These are phyloP conservation scores for Lasioglossum leucozonium DNA, from an alignment of 2,888 invertebrate species.

Conservation along the genomic window DNA sequence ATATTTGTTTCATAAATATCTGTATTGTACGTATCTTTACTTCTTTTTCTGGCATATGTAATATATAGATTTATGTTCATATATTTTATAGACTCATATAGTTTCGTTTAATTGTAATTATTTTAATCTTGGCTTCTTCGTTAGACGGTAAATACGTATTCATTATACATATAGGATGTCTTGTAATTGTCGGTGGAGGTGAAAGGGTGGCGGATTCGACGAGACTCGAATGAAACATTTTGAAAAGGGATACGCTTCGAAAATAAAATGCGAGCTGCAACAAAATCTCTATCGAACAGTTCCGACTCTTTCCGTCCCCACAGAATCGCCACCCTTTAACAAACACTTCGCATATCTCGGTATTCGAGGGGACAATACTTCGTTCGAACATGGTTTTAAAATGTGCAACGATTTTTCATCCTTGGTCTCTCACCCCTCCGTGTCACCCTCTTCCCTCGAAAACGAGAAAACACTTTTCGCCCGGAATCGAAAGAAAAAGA, in stretches of 20 bases:
- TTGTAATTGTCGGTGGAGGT: neutral
- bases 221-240: neutral
- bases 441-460: neutral
- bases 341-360: neutral
- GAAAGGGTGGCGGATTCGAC: neutral
- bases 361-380: neutral
- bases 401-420: neutral
- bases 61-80: conserved; percentile 59
- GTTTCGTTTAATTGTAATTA: conserved; percentile 73
- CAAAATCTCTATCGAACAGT: neutral
- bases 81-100: conserved; percentile 77
- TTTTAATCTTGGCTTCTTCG: conserved; percentile 70
- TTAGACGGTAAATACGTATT: conserved; percentile 44
- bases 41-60: conserved; percentile 63
- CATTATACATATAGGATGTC: conserved; percentile 16
- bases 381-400: conserved; percentile 4
- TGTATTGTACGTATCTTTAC: conserved; percentile 75
- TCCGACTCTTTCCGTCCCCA: neutral
- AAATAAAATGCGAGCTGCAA: neutral
- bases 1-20: conserved; percentile 79
- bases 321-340: neutral
- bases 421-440: neutral
- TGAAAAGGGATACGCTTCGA: neutral
- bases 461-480: neutral
- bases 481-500: neutral